phyloP scores from a whole-genome alignment of 1,140 invertebrate species.

The Cydia pomonella region DNA sequence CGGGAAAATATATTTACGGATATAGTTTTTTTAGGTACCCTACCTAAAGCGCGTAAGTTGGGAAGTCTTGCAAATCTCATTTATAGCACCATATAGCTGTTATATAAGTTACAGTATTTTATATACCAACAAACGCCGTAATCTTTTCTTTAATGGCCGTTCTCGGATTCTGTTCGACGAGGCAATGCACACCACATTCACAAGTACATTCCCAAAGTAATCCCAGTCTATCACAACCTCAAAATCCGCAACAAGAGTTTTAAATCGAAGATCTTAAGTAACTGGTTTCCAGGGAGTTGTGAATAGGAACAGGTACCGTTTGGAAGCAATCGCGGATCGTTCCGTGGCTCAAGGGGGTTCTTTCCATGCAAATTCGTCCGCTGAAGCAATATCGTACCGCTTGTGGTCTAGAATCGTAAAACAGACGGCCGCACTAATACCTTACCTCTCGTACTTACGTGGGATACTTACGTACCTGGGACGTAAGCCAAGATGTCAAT shows the following conservation, averaged over 20 bases:
- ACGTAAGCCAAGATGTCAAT: too few relatives aligned
- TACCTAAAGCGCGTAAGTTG: too few relatives aligned
- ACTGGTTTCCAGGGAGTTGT: neutral
- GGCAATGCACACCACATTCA: neutral
- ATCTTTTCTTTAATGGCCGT: slow-evolving; percentile 29
- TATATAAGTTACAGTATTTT: neutral
- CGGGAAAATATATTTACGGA: too few relatives aligned
- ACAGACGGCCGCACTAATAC: slow-evolving; percentile 2
- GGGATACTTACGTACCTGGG: neutral
- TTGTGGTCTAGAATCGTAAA: slow-evolving; percentile 31
- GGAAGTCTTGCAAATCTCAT: too few relatives aligned
- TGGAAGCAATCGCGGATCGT: slow-evolving; percentile 18
- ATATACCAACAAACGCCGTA: slow-evolving; percentile 5
- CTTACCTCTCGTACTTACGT: neutral
- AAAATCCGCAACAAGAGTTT: neutral
- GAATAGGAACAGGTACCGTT: slow-evolving; percentile 20
- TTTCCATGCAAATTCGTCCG: slow-evolving; percentile 27
- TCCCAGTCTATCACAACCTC: neutral
- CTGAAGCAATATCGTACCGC: slow-evolving; percentile 22
- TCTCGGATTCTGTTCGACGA: neutral
- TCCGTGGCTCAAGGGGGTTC: slow-evolving; percentile 22
- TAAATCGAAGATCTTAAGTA: neutral
- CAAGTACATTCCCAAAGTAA: neutral
- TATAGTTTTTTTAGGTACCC: too few relatives aligned
- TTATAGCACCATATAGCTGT: neutral